Base-by-base conservation (phyloP, 2,797 vertebrate species). In the Smutsia temminckii region DNA sequence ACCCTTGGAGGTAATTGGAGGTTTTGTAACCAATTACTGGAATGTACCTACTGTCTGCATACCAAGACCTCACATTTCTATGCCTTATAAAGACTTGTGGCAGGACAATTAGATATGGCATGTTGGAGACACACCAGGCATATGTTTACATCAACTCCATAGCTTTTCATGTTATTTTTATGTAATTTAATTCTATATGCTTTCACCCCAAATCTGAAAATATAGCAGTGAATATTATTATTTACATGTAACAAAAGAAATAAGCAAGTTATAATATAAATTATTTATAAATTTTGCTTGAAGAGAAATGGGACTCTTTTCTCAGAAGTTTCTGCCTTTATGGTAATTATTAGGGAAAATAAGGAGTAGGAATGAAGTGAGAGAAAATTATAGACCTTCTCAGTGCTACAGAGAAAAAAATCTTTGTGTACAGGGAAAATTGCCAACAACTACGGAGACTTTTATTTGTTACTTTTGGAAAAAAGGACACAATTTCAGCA, bases 251-350 rank as follows among this genome's bases (percentile, higher is more conserved):
- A 63, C 9, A 29, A 93, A 96, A 68, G 85, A 51, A 74, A 75
- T 18, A 93, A 55, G 87, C 81, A 6, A 75, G 17, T 89, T 89
- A 32, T 87, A 69, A 5, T 21, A 29, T 83, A 81, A 46, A 92
- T 59, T 77, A 78, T 84, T 97, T 93, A 92, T 78, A 91, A 63
- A 72, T 92, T 94, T 83, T 83, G n/a, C 55, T 14, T 1, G 6
- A 10, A 53, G 83, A 53, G 21, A 49, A 92, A 40, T 46, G 42
- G 18, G 46, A n/a, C 77, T 25, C n/a, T 46, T 46, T 46, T 66
- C 14, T 71, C 68, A 63, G 91, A 85, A 69, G 64, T 89, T 95
- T 90, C 97, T 91, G 91, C 64, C 92, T 96, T 95, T 96, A 4
- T 3, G 77, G 21, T 92, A 78, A 94, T 92, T 93, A 63, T 93